Evolutionary conservation across 2,797 vertebrate species (phyloP).

Genomic region (Prunella strophiata): DNA sequence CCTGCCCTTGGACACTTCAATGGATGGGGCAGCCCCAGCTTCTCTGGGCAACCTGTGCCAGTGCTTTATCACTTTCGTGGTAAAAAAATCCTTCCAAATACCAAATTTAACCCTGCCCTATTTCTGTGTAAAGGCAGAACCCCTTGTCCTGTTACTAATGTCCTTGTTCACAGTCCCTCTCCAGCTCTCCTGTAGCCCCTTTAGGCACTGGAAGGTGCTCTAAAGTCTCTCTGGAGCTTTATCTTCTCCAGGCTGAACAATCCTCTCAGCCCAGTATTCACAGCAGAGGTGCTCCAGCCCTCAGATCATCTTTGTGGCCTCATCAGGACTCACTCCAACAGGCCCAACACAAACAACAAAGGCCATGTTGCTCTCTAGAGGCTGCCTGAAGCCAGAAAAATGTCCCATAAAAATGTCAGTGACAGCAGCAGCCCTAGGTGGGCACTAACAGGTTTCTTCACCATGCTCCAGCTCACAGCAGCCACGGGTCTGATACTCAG

Average conservation of each 20-base stretch:
- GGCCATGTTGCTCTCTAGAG: background rate
- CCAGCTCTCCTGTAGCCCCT: background rate
- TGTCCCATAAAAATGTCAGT: background rate
- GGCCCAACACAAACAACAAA: accelerated
- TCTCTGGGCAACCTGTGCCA: background rate
- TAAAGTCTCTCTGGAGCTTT: background rate
- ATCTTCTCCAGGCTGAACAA: background rate
- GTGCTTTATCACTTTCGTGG: accelerated
- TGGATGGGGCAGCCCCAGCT: background rate
- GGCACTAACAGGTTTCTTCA: background rate
- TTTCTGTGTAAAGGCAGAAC: background rate
- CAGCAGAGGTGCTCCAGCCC: background rate
- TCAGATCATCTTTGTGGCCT: background rate
- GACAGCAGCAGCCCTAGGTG: background rate
- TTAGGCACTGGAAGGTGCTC: background rate
- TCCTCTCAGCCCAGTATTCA: background rate
- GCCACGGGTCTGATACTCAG: accelerated
- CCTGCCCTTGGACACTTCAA: background rate
- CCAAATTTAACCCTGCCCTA: background rate
- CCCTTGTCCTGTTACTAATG: background rate
- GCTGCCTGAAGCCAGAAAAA: background rate
- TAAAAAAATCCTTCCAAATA: background rate
- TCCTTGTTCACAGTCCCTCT: too few relatives aligned
- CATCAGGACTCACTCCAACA: background rate
- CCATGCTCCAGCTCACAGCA: accelerated